Evolutionary conservation across 2,113 vertebrate genomes (phyloP).

Genomic region (Plotosus lineatus): DNA sequence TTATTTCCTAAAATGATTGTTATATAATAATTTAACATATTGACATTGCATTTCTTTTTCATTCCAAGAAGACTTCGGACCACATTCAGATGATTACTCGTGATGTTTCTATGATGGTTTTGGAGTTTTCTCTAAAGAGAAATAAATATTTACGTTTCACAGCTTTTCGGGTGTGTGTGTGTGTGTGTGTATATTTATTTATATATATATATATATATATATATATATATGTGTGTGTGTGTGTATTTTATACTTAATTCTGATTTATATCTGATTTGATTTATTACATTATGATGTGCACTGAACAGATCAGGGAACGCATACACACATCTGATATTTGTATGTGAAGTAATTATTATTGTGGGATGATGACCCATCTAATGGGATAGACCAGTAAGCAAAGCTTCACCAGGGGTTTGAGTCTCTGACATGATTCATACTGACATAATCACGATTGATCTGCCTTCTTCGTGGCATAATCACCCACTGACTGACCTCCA

Average conservation of each 20-base stretch:
- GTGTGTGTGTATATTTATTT: not conserved
- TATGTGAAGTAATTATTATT: too few relatives aligned
- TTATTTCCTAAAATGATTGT: not conserved
- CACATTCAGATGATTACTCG: not conserved
- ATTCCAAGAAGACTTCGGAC: constrained; percentile 24
- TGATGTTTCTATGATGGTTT: constrained; percentile 18
- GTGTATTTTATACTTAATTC: not conserved
- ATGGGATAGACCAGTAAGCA: too few relatives aligned
- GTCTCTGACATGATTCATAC: too few relatives aligned
- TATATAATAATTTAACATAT: constrained; percentile 25
- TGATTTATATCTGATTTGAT: not conserved
- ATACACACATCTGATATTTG: too few relatives aligned
- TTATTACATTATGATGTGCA: too few relatives aligned
- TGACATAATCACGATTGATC: too few relatives aligned
- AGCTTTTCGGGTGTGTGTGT: not conserved
- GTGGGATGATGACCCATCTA: too few relatives aligned
- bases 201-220: not conserved
- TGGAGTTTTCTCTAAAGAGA: constrained; percentile 15
- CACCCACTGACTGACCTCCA: too few relatives aligned
- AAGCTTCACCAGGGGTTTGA: too few relatives aligned
- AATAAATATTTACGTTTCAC: constrained; percentile 31
- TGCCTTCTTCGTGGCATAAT: too few relatives aligned
- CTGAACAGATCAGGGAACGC: not conserved
- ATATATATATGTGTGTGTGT: not conserved
- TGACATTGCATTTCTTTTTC: not conserved